Conservation (phyloP, 2,888 invertebrate genomes). For the Phrixothrix hirtus region DNA sequence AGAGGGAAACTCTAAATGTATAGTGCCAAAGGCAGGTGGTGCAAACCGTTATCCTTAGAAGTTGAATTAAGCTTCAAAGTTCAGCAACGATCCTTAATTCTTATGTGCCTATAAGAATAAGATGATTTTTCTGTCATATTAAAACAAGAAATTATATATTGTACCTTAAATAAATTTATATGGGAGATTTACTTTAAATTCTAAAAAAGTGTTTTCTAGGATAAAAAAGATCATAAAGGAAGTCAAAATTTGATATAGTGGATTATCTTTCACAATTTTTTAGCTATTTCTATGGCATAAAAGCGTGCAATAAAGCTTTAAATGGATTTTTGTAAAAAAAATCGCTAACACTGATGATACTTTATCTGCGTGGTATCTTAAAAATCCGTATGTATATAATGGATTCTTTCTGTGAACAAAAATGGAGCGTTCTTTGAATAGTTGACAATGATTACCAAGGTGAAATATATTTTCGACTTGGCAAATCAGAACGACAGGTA, state of each 20-base stretch:
- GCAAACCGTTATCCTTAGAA: constrained; percentile 17
- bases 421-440: constrained; percentile 39
- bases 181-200: too few relatives aligned
- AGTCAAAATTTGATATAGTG: constrained; percentile 40
- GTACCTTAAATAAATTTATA: too few relatives aligned
- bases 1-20: constrained; percentile 17
- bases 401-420: constrained; percentile 20
- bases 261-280: constrained; percentile 33
- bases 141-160: too few relatives aligned
- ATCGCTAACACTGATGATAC: constrained; percentile 35
- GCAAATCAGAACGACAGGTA: constrained; percentile 55
- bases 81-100: constrained; percentile 22
- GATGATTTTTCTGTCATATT: too few relatives aligned
- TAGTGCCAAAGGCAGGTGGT: constrained; percentile 22
- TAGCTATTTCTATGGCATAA: constrained; percentile 25
- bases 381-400: constrained; percentile 38
- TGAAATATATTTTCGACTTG: constrained; percentile 54
- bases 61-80: constrained; percentile 11
- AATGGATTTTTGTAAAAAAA: constrained; percentile 25
- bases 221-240: constrained; percentile 32
- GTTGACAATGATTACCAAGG: constrained; percentile 53
- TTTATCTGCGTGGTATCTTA: constrained; percentile 42
- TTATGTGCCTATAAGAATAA: constrained; percentile 18
- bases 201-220: constrained; percentile 1
- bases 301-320: constrained; percentile 31